Evolutionary conservation across 2,113 vertebrate species (phyloP).

Genomic region (Astur gentilis): DNA sequence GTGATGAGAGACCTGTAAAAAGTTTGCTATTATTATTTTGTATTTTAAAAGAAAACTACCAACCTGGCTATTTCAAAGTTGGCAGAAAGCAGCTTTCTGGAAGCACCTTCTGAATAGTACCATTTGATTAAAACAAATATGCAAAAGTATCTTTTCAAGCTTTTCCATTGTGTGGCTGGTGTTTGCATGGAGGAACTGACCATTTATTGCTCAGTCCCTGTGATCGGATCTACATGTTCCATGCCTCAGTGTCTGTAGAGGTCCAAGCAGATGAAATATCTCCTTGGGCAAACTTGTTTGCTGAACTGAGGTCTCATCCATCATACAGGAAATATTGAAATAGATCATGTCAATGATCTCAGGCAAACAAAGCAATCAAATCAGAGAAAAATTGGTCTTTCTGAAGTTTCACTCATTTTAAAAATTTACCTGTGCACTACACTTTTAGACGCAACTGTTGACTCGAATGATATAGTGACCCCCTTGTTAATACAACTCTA

Average conservation of each 20-base stretch:
- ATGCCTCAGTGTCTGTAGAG: neutral
- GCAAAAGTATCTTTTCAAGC: neutral
- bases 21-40: neutral
- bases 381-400: neutral
- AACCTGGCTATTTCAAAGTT: neutral
- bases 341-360: neutral
- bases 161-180: neutral
- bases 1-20: neutral
- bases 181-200: too few relatives aligned
- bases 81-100: neutral
- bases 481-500: neutral
- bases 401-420: neutral
- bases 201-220: neutral
- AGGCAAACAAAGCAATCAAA: neutral
- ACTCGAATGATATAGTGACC: neutral
- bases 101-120: neutral
- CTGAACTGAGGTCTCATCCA: neutral
- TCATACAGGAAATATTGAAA: neutral
- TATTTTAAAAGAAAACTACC: neutral
- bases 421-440: neutral
- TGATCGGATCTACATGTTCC: neutral
- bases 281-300: neutral
- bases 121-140: neutral
- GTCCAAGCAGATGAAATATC: neutral
- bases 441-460: neutral